Percentiles rank a stretch among this genome's conserved stretches.
Conservation (phyloP, 2,888 invertebrate genomes). For the Sesamia inferens region DNA sequence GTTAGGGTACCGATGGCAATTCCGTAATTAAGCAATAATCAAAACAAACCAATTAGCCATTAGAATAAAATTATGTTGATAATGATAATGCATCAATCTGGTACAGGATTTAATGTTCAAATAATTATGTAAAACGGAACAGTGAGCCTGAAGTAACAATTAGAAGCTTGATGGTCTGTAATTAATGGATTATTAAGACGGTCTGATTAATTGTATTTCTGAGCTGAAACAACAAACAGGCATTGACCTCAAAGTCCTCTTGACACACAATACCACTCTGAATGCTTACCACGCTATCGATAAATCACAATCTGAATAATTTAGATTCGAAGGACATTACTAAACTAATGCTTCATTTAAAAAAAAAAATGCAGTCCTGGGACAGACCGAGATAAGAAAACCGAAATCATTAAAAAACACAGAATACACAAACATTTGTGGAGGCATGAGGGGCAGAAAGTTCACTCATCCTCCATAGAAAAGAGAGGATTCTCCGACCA, state of each 20-base stretch:
- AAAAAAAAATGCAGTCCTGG: too few species aligned
- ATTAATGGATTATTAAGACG: conserved; percentile 23
- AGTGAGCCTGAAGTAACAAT: conserved; percentile 38
- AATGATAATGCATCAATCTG: conserved; percentile 5
- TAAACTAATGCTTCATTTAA: too few species aligned
- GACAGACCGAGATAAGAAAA: too few species aligned
- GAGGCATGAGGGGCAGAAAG: too few species aligned
- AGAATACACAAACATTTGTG: too few species aligned
- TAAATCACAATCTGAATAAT: too few species aligned
- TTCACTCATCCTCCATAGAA: too few species aligned
- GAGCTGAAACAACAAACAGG: conserved; percentile 13
- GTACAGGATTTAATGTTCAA: conserved; percentile 32
- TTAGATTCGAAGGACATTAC: too few species aligned
- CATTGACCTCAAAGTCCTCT: too few species aligned
- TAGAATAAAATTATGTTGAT: conserved; percentile 6
- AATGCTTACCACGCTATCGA: not conserved
- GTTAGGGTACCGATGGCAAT: not conserved
- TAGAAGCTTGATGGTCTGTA: conserved; percentile 1
- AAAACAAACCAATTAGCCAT: not conserved
- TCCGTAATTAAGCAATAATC: not conserved
- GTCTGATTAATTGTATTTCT: conserved; percentile 10
- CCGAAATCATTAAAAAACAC: too few species aligned
- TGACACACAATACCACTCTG: not conserved
- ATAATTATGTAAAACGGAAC: conserved; percentile 32
- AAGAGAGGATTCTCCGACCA: too few species aligned